Base-by-base conservation (phyloP, 2,797 vertebrate genomes). In the Pangasius krempfi region DNA sequence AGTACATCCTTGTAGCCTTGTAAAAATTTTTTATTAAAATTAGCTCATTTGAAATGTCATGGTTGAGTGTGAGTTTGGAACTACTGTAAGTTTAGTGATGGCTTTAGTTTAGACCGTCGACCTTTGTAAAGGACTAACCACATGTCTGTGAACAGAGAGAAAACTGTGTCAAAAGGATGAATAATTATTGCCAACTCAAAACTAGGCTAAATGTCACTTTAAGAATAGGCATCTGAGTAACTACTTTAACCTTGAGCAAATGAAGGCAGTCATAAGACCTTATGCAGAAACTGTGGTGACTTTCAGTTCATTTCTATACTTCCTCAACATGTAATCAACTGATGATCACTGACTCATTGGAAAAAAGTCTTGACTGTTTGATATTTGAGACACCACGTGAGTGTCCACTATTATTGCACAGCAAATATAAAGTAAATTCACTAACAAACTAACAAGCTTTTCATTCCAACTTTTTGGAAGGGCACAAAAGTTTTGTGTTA, bases 61-160 rank as follows among this genome's bases (percentile, higher is more conserved):
- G 1, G 3, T 27, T 58, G 50, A 22, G 13, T 40, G 30, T 40
- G 3, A 40, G 33, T 30, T 18, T 66, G 40, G 16, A 66, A 25
- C 10, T 40, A 37, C 10, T 22, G 54, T 5, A 40, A n/a, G 27
- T 18, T 44, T 56, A 54, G 30, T n/a, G 68, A n/a, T 25, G 22
- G 12, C 44, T 84, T 85, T 40, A n/a, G 44, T n/a, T 75, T 56
- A 20, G 6, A 54, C 64, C 4, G 2, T 56, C 18, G 44, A 44
- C 33, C 14, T 14, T 47, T 40, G 7, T 14, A 25, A 44, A 58
- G 25, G 56, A 72, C 76, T 70, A 30, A 30, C 14, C 70, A 40
- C 88, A 88, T 72, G 68, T 87, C 90, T 91, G 88, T 62, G 47
- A 89, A 89, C 20, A 89, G 72, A 90, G 54, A 86, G 40, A 47